These are phyloP conservation scores for Poeciliopsis infans DNA, from an alignment of 2,797 vertebrate species.

Conservation along the genomic window DNA sequence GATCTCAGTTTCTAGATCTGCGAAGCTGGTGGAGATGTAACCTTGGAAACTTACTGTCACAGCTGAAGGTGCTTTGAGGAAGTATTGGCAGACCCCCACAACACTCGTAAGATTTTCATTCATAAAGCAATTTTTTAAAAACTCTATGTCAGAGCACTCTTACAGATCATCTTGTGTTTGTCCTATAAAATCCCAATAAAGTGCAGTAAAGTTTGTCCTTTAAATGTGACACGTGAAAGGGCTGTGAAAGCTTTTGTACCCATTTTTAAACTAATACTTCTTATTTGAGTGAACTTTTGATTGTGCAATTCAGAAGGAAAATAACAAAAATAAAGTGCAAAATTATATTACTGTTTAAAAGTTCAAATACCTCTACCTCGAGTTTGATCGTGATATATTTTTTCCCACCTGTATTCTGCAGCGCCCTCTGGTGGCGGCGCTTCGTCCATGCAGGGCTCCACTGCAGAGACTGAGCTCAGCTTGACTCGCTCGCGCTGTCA, in stretches of 20 bases:
- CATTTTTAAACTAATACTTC: neutral
- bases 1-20: neutral
- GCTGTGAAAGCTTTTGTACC: neutral
- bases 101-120: neutral
- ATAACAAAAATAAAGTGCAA: neutral
- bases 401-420: conserved; percentile 1
- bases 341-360: neutral
- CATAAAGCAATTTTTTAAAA: neutral
- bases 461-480: conserved; percentile 72
- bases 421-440: conserved; percentile 44
- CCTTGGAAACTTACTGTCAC: neutral
- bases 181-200: neutral
- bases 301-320: neutral
- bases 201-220: neutral
- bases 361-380: neutral
- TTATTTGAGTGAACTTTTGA: neutral
- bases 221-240: neutral
- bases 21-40: neutral
- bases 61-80: neutral
- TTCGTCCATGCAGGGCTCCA: conserved; percentile 36
- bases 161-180: neutral
- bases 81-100: neutral
- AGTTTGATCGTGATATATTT: neutral
- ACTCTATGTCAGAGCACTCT: neutral
- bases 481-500: conserved; percentile 41